These are phyloP conservation scores for Eledona agricola DNA, from an alignment of 2,888 invertebrate species.

Conservation along the genomic window DNA sequence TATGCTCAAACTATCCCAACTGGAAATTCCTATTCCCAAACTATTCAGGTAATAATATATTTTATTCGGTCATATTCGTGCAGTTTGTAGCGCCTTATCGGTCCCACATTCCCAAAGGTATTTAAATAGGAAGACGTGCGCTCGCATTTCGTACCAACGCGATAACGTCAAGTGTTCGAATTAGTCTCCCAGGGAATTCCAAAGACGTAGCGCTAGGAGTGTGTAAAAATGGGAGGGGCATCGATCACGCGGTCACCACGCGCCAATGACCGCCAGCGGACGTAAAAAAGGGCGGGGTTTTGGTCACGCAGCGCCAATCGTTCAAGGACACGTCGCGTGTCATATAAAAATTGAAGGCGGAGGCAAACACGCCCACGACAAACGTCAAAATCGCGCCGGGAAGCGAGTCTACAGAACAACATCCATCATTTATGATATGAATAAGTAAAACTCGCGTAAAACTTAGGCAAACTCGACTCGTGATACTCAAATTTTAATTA, in stretches of 20 bases:
- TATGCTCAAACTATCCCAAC: constrained; percentile 52
- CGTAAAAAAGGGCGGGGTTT: too few species aligned
- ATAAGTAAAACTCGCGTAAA: constrained; percentile 62
- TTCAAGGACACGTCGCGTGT: too few species aligned
- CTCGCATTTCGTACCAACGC: constrained; percentile 56
- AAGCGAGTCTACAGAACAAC: constrained; percentile 44
- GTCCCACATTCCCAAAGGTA: constrained; percentile 57
- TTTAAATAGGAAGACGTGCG: constrained; percentile 61
- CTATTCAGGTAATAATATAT: constrained; percentile 59
- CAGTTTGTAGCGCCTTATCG: constrained; percentile 58
- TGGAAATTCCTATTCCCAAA: constrained; percentile 57
- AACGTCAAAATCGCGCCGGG: constrained; percentile 1
- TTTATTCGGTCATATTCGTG: constrained; percentile 59
- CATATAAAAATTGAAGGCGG: too few species aligned
- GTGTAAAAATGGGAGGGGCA: too few species aligned
- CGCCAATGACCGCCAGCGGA: too few species aligned
- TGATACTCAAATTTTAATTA: constrained; percentile 63
- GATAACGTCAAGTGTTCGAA: constrained; percentile 60
- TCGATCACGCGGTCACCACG: too few species aligned
- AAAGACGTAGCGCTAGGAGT: too few species aligned
- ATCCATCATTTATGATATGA: constrained; percentile 60
- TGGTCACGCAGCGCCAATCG: too few species aligned
- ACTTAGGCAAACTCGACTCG: constrained; percentile 56
- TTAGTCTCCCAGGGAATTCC: constrained; percentile 53
- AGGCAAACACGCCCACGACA: too few species aligned